These are phyloP conservation scores for Matsumyia berberina DNA, from an alignment of 2,888 invertebrate species.

Conservation along the genomic window DNA sequence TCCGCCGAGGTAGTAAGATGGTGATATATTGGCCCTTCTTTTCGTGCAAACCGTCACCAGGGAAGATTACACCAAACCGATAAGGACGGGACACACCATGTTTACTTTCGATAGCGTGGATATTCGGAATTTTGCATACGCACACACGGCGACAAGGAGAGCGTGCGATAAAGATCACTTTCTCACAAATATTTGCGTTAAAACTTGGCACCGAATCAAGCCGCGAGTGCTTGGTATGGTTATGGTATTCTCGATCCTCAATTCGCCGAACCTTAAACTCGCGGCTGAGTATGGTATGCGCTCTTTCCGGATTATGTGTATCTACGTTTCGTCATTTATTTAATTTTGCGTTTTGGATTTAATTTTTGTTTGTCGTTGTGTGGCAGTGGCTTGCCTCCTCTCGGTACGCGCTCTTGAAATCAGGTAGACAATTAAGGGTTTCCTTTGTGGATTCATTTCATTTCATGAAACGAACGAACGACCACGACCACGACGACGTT, in stretches of 20 bases:
- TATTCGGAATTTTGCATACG: conserved; percentile 42
- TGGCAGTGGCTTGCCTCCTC: too few species aligned
- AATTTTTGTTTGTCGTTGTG: conserved; percentile 2
- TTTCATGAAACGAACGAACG: conserved; percentile 54
- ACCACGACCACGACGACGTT: conserved; percentile 30
- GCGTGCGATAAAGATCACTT: conserved; percentile 59
- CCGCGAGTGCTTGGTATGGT: conserved; percentile 6
- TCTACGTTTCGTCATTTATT: conserved; percentile 64
- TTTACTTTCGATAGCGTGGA: conserved; percentile 34
- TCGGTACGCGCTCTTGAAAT: conserved; percentile 36
- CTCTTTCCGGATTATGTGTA: conserved; percentile 42
- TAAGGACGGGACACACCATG: conserved; percentile 7
- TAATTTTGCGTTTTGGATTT: conserved; percentile 48
- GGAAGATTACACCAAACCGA: conserved; percentile 41
- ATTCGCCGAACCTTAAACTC: conserved; percentile 23
- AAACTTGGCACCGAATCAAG: neutral
- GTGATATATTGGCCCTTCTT: conserved; percentile 54
- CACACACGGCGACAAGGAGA: neutral
- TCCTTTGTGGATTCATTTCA: conserved; percentile 67
- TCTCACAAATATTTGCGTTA: conserved; percentile 46
- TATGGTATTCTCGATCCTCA: conserved; percentile 2
- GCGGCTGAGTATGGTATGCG: neutral
- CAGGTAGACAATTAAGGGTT: conserved; percentile 70
- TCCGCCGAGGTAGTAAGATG: conserved; percentile 10
- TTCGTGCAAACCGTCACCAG: neutral